These are phyloP conservation scores for Agriopis leucophaearia DNA, from an alignment of 2,888 invertebrate species.

Conservation along the genomic window DNA sequence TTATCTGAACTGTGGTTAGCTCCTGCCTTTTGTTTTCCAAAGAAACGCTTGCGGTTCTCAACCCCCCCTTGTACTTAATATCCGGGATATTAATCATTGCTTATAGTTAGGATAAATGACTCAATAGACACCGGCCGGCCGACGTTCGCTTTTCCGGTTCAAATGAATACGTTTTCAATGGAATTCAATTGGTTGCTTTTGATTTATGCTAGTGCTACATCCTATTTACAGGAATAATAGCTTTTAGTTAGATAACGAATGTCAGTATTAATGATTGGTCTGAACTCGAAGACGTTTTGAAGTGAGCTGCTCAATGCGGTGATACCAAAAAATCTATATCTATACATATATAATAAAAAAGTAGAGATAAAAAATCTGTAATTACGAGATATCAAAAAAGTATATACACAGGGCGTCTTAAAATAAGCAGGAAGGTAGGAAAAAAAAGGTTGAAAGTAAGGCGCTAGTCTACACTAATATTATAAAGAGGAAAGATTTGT, in stretches of 20 bases:
- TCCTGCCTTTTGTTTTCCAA: slow-evolving; percentile 39
- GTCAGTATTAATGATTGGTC: slow-evolving; percentile 11
- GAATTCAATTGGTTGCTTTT: slow-evolving; percentile 62
- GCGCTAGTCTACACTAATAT: too few species aligned
- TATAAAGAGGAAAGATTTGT: too few species aligned
- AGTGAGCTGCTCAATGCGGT: too few species aligned
- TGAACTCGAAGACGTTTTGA: neutral
- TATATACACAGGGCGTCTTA: too few species aligned
- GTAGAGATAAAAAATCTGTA: too few species aligned
- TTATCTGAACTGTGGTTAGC: neutral
- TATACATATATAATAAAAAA: too few species aligned
- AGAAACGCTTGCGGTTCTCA: slow-evolving; percentile 49
- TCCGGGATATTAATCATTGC: slow-evolving; percentile 83
- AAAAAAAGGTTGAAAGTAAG: too few species aligned
- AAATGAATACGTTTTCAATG: slow-evolving; percentile 74
- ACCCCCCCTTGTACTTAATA: slow-evolving; percentile 71
- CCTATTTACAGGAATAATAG: slow-evolving; percentile 44
- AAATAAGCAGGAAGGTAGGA: too few species aligned
- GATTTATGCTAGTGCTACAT: slow-evolving; percentile 45
- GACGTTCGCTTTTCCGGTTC: slow-evolving; percentile 77
- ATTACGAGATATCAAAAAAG: too few species aligned
- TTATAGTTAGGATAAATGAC: slow-evolving; percentile 77
- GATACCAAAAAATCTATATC: too few species aligned
- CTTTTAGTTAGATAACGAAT: slow-evolving; percentile 22
- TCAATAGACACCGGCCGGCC: slow-evolving; percentile 72